Base-by-base conservation (phyloP, 2,797 vertebrate species). In the Ammospiza maritima region DNA sequence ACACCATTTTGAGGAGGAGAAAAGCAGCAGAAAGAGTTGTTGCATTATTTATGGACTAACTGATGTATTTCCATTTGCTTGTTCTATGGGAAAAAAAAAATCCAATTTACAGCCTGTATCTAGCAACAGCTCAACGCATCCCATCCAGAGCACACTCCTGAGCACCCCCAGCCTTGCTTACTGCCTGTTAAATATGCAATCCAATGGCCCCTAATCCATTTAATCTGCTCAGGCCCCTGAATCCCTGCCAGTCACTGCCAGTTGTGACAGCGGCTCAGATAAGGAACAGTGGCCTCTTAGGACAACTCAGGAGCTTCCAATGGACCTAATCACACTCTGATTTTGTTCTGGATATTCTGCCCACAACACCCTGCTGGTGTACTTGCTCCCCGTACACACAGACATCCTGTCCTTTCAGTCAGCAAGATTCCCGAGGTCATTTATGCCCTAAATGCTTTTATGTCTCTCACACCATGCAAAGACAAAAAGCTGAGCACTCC, bases 401-500 rank as follows among this genome's bases (percentile, higher is more conserved):
- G 29, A 50, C 1, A 1, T n/a, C 75, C 45, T 71, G n/a, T 34
- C 72, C 45, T 83, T 92, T 60, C 79, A 74, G 65, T 88, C 87
- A 94, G 91, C 75, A 82, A 70, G 48, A 85, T 64, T 69, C 67
- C 60, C 0, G 1, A 83, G 89, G 82, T 93, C 65, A 58, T 77
- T 91, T 66, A 83, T 85, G 44, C 54, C 93, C 89, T 51, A 58
- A 85, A 60, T 54, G 58, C 58, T 34, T 89, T 56, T 45, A 2
- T 8, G 48, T 21, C 2, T 10, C 66, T 26, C 0, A 0, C 20
- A n/a, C 50, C 38, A 67, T 0, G 12, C 42, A 71, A 67, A 77
- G 64, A 78, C 69, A 96, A 77, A 89, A 38, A 60, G 81, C 72
- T 71, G 71, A 95, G 67, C 32, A 16, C 30, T 69, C 54, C 30